These are phyloP conservation scores for Crotalus helleri DNA, from an alignment of 2,113 vertebrate genomes.

Conservation along the genomic window DNA sequence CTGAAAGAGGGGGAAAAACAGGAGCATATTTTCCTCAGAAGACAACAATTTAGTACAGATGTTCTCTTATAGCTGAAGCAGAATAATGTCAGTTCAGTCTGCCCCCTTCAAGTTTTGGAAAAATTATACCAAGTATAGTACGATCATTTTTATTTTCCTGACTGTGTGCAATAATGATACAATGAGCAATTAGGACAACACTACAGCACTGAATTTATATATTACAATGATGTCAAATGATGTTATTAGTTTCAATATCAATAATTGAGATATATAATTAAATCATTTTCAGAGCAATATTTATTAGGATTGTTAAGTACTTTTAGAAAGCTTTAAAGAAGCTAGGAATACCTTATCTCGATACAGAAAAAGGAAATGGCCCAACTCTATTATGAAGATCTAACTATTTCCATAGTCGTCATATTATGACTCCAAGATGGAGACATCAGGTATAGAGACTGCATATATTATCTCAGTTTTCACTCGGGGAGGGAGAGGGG, in stretches of 20 bases:
- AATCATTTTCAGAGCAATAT: constrained; percentile 12
- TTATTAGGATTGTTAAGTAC: constrained; percentile 4
- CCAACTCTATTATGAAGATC: neutral
- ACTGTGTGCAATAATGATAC: neutral
- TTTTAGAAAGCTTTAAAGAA: constrained; percentile 6
- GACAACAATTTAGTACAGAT: neutral
- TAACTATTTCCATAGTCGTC: neutral
- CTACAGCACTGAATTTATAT: neutral
- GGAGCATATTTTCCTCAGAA: neutral
- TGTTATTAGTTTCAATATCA: constrained; percentile 21
- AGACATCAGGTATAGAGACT: neutral
- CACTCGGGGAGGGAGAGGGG: neutral
- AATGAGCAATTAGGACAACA: constrained; percentile 10
- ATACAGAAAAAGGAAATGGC: neutral
- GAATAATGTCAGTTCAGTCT: neutral
- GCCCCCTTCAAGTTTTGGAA: neutral
- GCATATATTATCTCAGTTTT: neutral
- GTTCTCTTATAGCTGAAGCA: neutral
- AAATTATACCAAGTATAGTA: neutral
- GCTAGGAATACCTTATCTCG: neutral
- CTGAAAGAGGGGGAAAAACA: neutral
- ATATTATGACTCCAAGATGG: neutral
- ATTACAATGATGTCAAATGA: neutral
- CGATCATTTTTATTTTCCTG: neutral
- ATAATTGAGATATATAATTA: constrained; percentile 18